These are phyloP conservation scores for Tor tambroides DNA, from an alignment of 2,113 vertebrate species.

Conservation along the genomic window DNA sequence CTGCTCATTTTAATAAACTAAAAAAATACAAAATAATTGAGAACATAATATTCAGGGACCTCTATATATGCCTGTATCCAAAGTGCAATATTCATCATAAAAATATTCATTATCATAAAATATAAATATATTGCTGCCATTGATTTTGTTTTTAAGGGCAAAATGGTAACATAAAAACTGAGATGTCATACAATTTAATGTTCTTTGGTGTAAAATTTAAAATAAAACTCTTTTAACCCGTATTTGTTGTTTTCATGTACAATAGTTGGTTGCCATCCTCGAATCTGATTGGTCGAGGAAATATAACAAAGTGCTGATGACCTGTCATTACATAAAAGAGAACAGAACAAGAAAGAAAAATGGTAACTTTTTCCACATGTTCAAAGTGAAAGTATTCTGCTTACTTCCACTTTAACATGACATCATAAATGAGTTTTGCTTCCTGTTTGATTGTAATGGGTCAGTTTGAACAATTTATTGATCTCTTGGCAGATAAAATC, in stretches of 20 bases:
- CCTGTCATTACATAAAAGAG: too few relatives aligned
- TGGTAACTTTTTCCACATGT: not conserved
- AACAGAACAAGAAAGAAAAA: too few relatives aligned
- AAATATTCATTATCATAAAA: not conserved
- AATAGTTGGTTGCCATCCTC: not conserved
- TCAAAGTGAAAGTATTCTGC: not conserved
- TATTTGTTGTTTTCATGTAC: not conserved
- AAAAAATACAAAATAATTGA: not conserved
- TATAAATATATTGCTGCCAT: not conserved
- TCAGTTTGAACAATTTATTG: not conserved
- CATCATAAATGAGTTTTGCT: not conserved
- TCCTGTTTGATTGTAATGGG: too few relatives aligned
- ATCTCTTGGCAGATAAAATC: not conserved
- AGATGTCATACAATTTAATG: not conserved
- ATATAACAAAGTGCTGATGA: too few relatives aligned
- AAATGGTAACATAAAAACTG: not conserved
- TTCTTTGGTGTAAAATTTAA: not conserved
- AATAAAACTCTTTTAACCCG: too few relatives aligned
- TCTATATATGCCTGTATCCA: not conserved
- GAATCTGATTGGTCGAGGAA: not conserved
- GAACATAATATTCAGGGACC: not conserved
- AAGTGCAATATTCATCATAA: constrained; percentile 60
- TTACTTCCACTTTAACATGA: not conserved
- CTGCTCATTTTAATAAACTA: not conserved
- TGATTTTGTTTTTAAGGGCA: not conserved